A percentile compares a stretch with the other conserved stretches of the same genome.
These are phyloP conservation scores for Caenorhabditis sp. DNA, from an alignment of 2,888 invertebrate species.

Conservation along the genomic window DNA sequence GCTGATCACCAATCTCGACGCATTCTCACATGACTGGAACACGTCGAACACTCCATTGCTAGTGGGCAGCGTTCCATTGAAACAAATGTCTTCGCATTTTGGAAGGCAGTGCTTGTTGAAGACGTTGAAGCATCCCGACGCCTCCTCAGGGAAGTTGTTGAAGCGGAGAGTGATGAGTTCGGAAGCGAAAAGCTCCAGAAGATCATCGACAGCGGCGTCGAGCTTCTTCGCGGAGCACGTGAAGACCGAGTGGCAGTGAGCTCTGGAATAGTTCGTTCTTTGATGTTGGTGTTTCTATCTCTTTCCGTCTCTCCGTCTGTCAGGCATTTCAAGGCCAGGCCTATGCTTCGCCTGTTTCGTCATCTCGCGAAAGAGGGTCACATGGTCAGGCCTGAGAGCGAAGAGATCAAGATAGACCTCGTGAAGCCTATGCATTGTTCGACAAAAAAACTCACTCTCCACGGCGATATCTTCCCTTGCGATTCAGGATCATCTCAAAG, in stretches of 20 bases:
- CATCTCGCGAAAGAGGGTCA: slow-evolving; percentile 38
- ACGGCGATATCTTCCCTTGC: slow-evolving; percentile 40
- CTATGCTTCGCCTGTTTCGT: slow-evolving; percentile 16
- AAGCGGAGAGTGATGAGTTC: slow-evolving; percentile 55
- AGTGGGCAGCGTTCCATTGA: slow-evolving; percentile 48
- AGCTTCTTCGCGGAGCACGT: slow-evolving; percentile 23
- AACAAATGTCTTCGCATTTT: slow-evolving; percentile 58
- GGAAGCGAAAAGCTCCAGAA: slow-evolving; percentile 38
- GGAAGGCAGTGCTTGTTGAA: slow-evolving; percentile 49
- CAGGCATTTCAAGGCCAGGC: slow-evolving; percentile 15
- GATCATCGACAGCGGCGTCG: slow-evolving; percentile 40
- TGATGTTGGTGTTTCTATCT: no score
- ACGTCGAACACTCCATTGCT: slow-evolving; percentile 54
- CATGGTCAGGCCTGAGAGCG: not conserved
- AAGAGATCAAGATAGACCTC: not conserved
- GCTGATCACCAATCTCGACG: slow-evolving; percentile 43
- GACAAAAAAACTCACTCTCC: slow-evolving; percentile 39
- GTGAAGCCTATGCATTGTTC: no score
- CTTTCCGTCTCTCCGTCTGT: slow-evolving; percentile 4
- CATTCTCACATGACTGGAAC: slow-evolving; percentile 43
- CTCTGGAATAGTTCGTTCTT: slow-evolving; percentile 38
- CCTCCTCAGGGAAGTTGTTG: slow-evolving; percentile 44
- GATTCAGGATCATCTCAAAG: slow-evolving; percentile 63
- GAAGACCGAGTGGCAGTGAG: slow-evolving; percentile 57
- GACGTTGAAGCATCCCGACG: slow-evolving; percentile 29